Evolutionary conservation across 30 jellyfish, hydroid and myxozoan genomes (phyloP).

Genomic region (Turritopsis dohrnii): DNA sequence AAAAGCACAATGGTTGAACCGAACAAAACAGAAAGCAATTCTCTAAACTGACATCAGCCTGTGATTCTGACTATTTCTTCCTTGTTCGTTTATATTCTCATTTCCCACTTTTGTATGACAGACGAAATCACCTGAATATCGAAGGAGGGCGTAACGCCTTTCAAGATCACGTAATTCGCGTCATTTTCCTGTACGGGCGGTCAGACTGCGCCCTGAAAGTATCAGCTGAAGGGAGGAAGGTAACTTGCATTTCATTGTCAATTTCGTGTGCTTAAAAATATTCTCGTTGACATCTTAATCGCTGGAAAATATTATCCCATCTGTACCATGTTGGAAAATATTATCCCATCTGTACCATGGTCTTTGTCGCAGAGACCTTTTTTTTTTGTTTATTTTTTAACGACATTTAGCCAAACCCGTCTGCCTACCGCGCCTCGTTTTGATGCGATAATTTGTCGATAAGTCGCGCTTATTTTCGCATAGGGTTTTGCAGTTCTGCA

Average conservation of each 20-base stretch:
- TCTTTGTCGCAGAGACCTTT: too few species aligned
- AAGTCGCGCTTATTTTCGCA: too few species aligned
- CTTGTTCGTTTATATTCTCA: background rate
- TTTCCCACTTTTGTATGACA: background rate
- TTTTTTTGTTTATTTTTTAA: too few species aligned
- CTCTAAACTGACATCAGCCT: background rate
- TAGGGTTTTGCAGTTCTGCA: too few species aligned
- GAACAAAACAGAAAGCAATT: too few species aligned
- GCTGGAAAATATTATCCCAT: too few species aligned
- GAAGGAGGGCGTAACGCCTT: background rate
- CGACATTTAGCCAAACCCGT: too few species aligned
- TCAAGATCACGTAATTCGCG: slow-evolving; percentile 15
- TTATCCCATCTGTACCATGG: too few species aligned
- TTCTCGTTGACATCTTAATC: background rate
- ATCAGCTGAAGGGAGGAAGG: background rate
- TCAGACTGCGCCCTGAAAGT: background rate
- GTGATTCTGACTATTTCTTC: background rate
- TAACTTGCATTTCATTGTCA: background rate
- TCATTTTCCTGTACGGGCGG: slow-evolving; percentile 12
- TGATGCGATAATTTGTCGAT: too few species aligned
- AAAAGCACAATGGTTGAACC: too few species aligned
- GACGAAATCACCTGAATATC: background rate
- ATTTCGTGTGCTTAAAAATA: background rate
- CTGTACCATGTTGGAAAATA: too few species aligned
- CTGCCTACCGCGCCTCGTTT: too few species aligned